Percentiles rank a stretch among this genome's conserved stretches.
These are phyloP conservation scores for Toxotes chatareus DNA, from an alignment of 2,113 vertebrate genomes.

Conservation along the genomic window DNA sequence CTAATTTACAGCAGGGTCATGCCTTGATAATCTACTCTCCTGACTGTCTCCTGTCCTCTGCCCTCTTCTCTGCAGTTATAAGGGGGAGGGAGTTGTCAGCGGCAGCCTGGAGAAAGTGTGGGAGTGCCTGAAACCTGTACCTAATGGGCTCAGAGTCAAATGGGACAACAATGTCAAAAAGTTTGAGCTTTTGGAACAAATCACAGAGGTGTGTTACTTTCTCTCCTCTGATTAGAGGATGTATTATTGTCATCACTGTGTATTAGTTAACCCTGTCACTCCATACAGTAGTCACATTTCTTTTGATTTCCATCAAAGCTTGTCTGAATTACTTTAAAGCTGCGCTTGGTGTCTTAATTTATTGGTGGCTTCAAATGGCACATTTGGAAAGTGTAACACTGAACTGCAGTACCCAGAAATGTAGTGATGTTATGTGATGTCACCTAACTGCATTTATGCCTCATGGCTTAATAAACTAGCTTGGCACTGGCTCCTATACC, in stretches of 20 bases:
- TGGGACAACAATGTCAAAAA: conserved; percentile 94
- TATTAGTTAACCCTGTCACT: neutral
- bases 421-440: neutral
- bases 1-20: neutral
- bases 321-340: conserved; percentile 21
- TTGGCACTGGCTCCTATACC: neutral
- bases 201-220: conserved; percentile 86
- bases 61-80: conserved; percentile 85
- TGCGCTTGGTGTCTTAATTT: neutral
- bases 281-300: neutral
- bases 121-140: conserved; percentile 90
- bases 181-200: conserved; percentile 88
- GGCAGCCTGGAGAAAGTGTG: conserved; percentile 86
- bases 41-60: conserved; percentile 13
- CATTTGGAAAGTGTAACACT: neutral
- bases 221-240: neutral
- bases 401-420: neutral
- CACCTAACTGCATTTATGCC: no score
- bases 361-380: neutral
- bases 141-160: conserved; percentile 87
- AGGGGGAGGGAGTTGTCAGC: conserved; percentile 87
- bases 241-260: neutral
- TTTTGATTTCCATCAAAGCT: neutral
- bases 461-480: neutral
- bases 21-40: neutral